Base-by-base conservation (phyloP, 2,888 invertebrate species). In the Tetrapedia diversipes region DNA sequence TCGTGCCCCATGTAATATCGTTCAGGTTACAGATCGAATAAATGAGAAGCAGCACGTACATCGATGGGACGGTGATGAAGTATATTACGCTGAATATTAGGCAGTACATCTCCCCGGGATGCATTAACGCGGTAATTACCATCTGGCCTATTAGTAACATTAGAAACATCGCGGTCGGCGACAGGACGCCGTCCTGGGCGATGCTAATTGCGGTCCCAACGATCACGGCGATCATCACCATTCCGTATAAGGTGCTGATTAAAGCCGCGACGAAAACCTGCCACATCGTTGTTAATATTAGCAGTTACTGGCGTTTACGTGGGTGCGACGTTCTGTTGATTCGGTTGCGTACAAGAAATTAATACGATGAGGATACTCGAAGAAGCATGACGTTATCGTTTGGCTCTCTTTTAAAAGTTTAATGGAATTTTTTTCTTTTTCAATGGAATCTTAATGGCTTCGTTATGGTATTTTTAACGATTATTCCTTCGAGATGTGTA, bases 1-100 rank as follows among this genome's bases (percentile, higher is more conserved):
- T 89, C 7, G 94, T 95, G 76, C 94, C 94, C 95, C 95, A 95
- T 8, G 94, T 93, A 66, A 95, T 94, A 71, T 94, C 93, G 88
- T 94, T 93, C 83, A 95, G 89, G 89, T 95, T 95, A 88, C 93
- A 93, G 47, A 94, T 88, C 2, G 94, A 93, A 87, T 94, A 95
- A 51, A 95, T 92, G 78, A 94, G 93, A 67, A 95, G 92, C 79
- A 95, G 89, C 77, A 94, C 91, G 85, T 94, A 94, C 92, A 94
- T 94, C 68, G 94, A 93, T 0, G 95, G 95, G 65, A 95, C 93
- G 67, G 94, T 92, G 69, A 95, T 89, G 89, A 94, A 94, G 89
- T 95, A 95, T 4, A 95, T 91, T 78, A 90, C 11, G 14, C 92
- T 91, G 80, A 92, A 91, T 4, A 92, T 80, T 16, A 94, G 86